Evolutionary conservation across 2,888 invertebrate genomes (phyloP).

Genomic region (Plebejus anna): DNA sequence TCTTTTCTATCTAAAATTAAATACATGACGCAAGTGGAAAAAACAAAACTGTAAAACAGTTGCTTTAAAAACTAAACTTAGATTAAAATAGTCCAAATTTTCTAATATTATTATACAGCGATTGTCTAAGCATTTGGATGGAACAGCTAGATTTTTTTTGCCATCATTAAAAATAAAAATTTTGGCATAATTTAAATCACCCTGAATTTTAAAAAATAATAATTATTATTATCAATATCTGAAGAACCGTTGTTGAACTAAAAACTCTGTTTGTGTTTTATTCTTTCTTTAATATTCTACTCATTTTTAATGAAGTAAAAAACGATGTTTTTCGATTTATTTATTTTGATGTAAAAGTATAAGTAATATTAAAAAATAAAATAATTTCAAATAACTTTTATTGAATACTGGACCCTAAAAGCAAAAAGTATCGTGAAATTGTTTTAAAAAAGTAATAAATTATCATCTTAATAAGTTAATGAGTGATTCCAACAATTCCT

Average conservation of each 20-base stretch:
- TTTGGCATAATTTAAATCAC: too few relatives aligned
- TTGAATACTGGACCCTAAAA: conserved; percentile 6
- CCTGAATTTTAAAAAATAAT: too few relatives aligned
- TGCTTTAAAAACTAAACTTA: not conserved
- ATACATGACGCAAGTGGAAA: not conserved
- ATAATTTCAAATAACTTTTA: not conserved
- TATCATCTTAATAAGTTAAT: conserved; percentile 78
- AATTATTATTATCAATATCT: too few relatives aligned
- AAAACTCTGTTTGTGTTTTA: too few relatives aligned
- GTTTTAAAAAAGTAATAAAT: conserved; percentile 67
- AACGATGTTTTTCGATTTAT: too few relatives aligned
- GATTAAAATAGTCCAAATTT: not conserved
- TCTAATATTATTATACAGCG: not conserved
- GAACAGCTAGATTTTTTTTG: too few relatives aligned
- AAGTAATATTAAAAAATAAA: not conserved
- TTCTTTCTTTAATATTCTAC: too few relatives aligned
- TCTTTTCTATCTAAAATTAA: conserved; percentile 20
- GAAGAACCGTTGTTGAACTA: too few relatives aligned
- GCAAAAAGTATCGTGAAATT: conserved; percentile 63
- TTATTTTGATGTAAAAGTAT: too few relatives aligned
- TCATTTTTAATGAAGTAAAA: too few relatives aligned
- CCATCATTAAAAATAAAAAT: too few relatives aligned
- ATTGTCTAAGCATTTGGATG: too few relatives aligned
- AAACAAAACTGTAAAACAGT: not conserved
- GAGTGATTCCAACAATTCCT: conserved; percentile 71